phyloP scores from a whole-genome alignment of 2,113 vertebrate species.

The Scytalopus superciliaris region DNA sequence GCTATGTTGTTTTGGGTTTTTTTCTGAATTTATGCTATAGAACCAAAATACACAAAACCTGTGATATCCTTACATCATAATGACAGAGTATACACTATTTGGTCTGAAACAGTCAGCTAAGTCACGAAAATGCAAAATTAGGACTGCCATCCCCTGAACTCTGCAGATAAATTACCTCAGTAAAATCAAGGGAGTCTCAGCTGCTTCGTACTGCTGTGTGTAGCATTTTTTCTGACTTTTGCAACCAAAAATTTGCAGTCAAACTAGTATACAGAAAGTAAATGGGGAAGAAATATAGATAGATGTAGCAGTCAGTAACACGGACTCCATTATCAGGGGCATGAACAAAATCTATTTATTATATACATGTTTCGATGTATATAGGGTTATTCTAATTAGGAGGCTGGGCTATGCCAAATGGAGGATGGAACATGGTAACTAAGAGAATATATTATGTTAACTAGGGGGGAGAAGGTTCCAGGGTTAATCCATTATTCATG shows the following conservation, averaged over 20 bases:
- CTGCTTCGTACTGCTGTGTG: background rate
- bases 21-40: background rate
- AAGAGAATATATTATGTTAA: no score
- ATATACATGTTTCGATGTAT: no score
- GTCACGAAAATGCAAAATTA: background rate
- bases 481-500: no score
- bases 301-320: no score
- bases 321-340: no score
- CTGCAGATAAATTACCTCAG: background rate
- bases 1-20: background rate
- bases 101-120: background rate
- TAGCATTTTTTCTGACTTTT: background rate
- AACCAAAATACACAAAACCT: background rate
- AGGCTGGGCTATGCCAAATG: no score
- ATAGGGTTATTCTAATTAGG: no score
- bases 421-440: no score
- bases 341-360: no score
- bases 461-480: no score
- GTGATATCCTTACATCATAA: background rate
- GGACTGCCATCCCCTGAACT: background rate
- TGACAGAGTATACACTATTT: background rate
- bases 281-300: background rate
- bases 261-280: background rate
- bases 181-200: background rate
- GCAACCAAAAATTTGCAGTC: background rate